Percentiles rank a stretch among this genome's conserved stretches.
Conservation (phyloP, 1,140 invertebrate genomes). For the Brachionus asplanchnoidis region DNA sequence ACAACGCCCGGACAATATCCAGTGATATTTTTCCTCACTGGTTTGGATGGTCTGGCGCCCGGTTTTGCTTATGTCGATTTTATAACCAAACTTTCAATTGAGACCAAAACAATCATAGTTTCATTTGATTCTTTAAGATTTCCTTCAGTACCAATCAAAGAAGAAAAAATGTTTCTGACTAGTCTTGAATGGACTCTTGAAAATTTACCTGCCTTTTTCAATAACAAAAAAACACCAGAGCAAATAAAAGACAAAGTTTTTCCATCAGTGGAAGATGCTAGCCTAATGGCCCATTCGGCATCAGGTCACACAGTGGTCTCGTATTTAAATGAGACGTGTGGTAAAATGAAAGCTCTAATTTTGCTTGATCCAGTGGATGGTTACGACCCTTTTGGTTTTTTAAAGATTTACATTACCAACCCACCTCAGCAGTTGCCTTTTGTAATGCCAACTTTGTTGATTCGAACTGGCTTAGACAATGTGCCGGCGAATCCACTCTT, state of each 20-base stretch:
- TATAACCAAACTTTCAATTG: not conserved
- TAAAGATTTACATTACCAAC: conserved; percentile 37
- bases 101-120: conserved; percentile 14
- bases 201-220: not conserved
- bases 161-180: not conserved
- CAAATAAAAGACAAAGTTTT: not conserved
- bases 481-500: not conserved
- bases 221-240: conserved; percentile 5
- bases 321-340: conserved; percentile 37
- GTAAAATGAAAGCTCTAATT: not conserved
- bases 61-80: not conserved
- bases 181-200: conserved; percentile 18
- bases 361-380: conserved; percentile 42
- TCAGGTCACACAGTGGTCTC: not conserved
- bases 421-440: conserved; percentile 29
- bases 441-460: not conserved
- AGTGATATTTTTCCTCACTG: not conserved
- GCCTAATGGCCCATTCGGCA: conserved; percentile 20
- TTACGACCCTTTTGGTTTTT: conserved; percentile 28
- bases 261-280: not conserved
- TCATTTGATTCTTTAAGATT: conserved; percentile 17
- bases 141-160: conserved; percentile 1
- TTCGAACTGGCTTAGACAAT: conserved; percentile 5
- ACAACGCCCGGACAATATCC: not conserved
- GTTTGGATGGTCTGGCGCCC: conserved; percentile 3